A percentile compares a stretch with the other conserved stretches of the same genome.
These are phyloP conservation scores for Heliconius ethilla DNA, from an alignment of 2,888 invertebrate genomes.

Conservation along the genomic window DNA sequence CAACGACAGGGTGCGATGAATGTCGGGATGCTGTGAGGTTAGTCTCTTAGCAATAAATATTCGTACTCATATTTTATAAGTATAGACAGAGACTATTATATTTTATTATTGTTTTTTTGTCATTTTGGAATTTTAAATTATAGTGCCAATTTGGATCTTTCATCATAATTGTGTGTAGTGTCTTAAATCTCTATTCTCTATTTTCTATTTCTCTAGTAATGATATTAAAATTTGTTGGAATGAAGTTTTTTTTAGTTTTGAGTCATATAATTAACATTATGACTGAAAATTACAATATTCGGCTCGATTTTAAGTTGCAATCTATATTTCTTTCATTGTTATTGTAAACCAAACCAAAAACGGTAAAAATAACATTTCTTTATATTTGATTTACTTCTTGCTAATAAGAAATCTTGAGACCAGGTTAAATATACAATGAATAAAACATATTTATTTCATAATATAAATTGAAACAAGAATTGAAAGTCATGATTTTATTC, in stretches of 20 bases:
- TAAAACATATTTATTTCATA: not conserved
- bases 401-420: not conserved
- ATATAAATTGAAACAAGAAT: not conserved
- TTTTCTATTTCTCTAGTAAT: not conserved
- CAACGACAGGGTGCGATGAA: slow-evolving; percentile 34
- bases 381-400: not conserved
- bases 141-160: not conserved
- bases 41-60: slow-evolving; percentile 30
- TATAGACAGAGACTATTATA: slow-evolving; percentile 42
- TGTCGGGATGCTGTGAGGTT: slow-evolving; percentile 31
- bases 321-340: no score
- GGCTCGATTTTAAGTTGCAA: no score
- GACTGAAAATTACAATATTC: no score
- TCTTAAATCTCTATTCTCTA: not conserved
- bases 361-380: not conserved
- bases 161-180: not conserved
- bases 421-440: not conserved
- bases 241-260: no score
- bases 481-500: not conserved
- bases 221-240: no score
- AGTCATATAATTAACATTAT: no score
- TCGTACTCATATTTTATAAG: slow-evolving; percentile 40
- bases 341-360: no score
- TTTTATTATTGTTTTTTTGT: slow-evolving; percentile 22
- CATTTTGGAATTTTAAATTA: not conserved